A percentile compares a stretch with the other conserved stretches of the same genome.
Conservation (phyloP, 2,797 vertebrate genomes). For the Thripadectes ignobilis region DNA sequence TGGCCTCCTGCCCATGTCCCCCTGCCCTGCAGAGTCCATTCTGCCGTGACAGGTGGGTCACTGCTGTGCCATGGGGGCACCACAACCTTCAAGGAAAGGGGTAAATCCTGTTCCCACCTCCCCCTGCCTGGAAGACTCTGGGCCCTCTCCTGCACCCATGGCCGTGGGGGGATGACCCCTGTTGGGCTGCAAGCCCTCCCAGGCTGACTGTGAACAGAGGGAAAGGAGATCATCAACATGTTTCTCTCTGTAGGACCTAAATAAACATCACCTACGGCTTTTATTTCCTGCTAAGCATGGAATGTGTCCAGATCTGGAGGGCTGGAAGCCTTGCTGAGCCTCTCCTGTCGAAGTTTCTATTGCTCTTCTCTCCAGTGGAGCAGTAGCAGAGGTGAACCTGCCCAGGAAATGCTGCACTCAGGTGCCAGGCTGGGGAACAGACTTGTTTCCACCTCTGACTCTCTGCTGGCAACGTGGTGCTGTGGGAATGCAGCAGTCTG, state of each 20-base stretch:
- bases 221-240: neutral
- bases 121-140: neutral
- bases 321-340: neutral
- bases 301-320: neutral
- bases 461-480: neutral
- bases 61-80: rapidly evolving
- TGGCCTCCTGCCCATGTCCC: neutral
- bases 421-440: neutral
- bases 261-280: neutral
- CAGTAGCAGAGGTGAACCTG: neutral
- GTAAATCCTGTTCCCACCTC: neutral
- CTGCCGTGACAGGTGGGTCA: neutral
- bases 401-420: rapidly evolving
- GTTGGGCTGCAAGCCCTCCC: neutral
- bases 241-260: conserved; percentile 7
- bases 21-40: neutral
- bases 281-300: conserved; percentile 43
- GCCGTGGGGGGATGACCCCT: rapidly evolving
- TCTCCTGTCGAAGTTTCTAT: neutral
- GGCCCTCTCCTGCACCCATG: rapidly evolving
- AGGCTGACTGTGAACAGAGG: neutral
- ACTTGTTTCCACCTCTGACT: neutral
- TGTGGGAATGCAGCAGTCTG: rapidly evolving
- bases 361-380: neutral
- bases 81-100: neutral